Evolutionary conservation across 2,113 vertebrate genomes (phyloP), one percentile per base, ranked within the genome.

Genomic region (Megaleporinus macrocephalus): DNA sequence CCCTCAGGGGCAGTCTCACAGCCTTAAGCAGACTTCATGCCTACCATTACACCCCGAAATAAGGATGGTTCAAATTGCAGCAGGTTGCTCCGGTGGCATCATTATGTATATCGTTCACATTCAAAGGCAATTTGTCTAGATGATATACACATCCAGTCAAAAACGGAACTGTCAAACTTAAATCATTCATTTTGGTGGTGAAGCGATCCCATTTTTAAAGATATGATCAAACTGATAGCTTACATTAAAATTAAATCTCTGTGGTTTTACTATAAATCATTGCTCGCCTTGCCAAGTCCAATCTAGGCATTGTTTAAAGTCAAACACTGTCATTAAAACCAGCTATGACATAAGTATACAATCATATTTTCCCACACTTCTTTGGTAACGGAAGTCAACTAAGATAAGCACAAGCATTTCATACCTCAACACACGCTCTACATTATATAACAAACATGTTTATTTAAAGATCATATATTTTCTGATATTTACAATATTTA

Each of bases 401-500:
- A 16, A 53, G 79, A 57, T 70, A 77, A 36, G 59, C 81, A 80
- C 62, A 75, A 74, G 51, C 83, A 63, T 73, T 59, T 59, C 62
- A 77, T 76, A 77, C 15, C 27, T 81, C 72, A 85, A 41, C 76
- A 80, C 26, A 49, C 44, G 62, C 36, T 74, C 44, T 59, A 81
- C 47, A 47, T 86, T 59, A 68, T 73, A 70, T 90, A 92, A 93
- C 91, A 93, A 96, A 96, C 94, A 93, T 88, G 91, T 87, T 88
- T 81, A 85, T 91, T 96, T 95, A 94, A 95, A 95, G 89, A 79
- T 90, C 89, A 92, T 5, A 82, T 88, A 87, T 90, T 78, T 51
- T 81, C 76, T 75, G 57, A 82, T 88, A 86, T 87, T 85, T 89
- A 96, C 94, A 96, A 63, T 95, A 95, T 97, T 90, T 95, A 96